Conservation (phyloP, 1,140 invertebrate genomes). For the Drosophila willistoni region DNA sequence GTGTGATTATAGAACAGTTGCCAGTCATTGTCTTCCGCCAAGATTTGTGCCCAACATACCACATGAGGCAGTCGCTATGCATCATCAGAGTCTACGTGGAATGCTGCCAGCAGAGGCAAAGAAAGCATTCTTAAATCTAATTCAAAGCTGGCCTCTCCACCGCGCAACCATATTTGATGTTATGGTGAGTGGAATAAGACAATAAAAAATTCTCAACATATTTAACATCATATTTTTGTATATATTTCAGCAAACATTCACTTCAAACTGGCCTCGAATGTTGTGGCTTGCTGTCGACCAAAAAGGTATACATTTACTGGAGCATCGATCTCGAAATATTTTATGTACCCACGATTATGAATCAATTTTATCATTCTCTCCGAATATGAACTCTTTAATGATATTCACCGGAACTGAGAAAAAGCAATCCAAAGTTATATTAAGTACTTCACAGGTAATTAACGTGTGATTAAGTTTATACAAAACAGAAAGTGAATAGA, state of each 20-base stretch:
- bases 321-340: constrained; percentile 93
- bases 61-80: constrained; percentile 91
- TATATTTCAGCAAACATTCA: constrained; percentile 91
- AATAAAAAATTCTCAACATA: neutral
- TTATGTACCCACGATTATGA: constrained; percentile 95
- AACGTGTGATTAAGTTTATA: neutral
- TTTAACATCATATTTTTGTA: neutral
- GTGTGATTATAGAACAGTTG: constrained; percentile 90
- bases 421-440: constrained; percentile 95
- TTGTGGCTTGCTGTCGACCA: constrained; percentile 97
- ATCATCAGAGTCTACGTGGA: constrained; percentile 93
- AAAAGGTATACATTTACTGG: constrained; percentile 94
- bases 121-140: constrained; percentile 96
- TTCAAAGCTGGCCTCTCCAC: constrained; percentile 96
- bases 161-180: constrained; percentile 97
- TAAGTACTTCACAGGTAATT: constrained; percentile 92
- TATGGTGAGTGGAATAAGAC: constrained; percentile 84
- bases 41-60: constrained; percentile 89
- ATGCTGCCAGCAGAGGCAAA: constrained; percentile 94
- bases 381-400: constrained; percentile 94
- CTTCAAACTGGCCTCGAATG: constrained; percentile 95
- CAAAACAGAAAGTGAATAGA: no score
- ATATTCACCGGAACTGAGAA: constrained; percentile 94
- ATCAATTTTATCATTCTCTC: constrained; percentile 93
- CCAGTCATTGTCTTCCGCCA: constrained; percentile 92